A percentile compares a stretch with the other conserved stretches of the same genome.
Conservation (phyloP, 1,140 invertebrate species). For the Cydia pomonella region DNA sequence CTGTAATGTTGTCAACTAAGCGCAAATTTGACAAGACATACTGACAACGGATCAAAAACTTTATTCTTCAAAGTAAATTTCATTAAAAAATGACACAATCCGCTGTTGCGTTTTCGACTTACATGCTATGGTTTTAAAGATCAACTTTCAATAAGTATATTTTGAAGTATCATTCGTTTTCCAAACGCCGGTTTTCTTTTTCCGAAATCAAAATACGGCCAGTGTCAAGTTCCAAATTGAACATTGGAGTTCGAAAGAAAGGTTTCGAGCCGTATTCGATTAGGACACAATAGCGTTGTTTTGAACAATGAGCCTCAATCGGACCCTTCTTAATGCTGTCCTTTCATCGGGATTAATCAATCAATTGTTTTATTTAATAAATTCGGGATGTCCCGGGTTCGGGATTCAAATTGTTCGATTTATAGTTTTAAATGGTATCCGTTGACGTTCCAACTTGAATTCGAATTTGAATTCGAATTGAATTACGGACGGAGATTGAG, state of each 20-base stretch:
- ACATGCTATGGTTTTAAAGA: slow-evolving; percentile 43
- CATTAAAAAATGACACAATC: neutral
- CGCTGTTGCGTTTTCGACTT: neutral
- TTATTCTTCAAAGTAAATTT: neutral
- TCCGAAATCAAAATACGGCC: slow-evolving; percentile 24
- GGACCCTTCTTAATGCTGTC: slow-evolving; percentile 33
- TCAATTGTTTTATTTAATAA: slow-evolving; percentile 35
- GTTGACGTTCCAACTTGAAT: slow-evolving; percentile 21
- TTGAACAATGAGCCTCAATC: slow-evolving; percentile 34
- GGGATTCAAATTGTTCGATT: slow-evolving; percentile 33
- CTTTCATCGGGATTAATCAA: slow-evolving; percentile 36
- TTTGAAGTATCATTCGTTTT: neutral
- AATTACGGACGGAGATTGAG: neutral
- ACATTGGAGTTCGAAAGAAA: slow-evolving; percentile 20
- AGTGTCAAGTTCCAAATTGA: slow-evolving; percentile 27
- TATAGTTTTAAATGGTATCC: slow-evolving; percentile 30
- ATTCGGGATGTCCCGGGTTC: slow-evolving; percentile 26
- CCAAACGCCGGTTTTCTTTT: neutral
- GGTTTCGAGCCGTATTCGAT: slow-evolving; percentile 34
- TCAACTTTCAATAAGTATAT: neutral
- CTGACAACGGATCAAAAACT: slow-evolving; percentile 1
- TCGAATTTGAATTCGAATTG: slow-evolving; percentile 29
- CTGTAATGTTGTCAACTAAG: slow-evolving; percentile 33
- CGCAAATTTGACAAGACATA: slow-evolving; percentile 17
- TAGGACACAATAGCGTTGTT: slow-evolving; percentile 31